phyloP scores from a whole-genome alignment of 2,797 vertebrate genomes.

The Euthynnus affinis region DNA sequence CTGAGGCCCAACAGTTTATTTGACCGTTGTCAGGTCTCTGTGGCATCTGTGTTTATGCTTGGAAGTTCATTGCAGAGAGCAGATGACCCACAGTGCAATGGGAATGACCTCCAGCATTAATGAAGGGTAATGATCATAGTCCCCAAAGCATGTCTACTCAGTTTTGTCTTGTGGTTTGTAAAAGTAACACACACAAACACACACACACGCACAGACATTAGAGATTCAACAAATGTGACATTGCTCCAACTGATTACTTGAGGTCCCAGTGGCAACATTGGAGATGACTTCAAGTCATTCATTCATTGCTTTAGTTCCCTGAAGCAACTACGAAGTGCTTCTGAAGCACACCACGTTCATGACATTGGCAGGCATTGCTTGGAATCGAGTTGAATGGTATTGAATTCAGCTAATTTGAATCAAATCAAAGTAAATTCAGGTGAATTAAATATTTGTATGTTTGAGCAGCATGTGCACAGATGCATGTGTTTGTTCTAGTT shows the following conservation, averaged over 20 bases:
- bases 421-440: slow-evolving; percentile 23
- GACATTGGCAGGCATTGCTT: background rate
- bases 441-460: slow-evolving; percentile 36
- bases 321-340: slow-evolving; percentile 25
- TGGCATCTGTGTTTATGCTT: slow-evolving; percentile 41
- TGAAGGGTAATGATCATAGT: slow-evolving; percentile 66
- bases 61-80: slow-evolving; percentile 41
- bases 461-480: slow-evolving; percentile 3
- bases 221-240: slow-evolving; percentile 58
- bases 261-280: slow-evolving; percentile 40
- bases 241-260: slow-evolving; percentile 57
- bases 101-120: slow-evolving; percentile 63
- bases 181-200: slow-evolving; percentile 20
- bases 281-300: slow-evolving; percentile 50
- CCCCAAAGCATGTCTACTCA: slow-evolving; percentile 52
- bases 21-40: slow-evolving; percentile 46
- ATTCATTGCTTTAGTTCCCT: slow-evolving; percentile 40
- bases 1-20: slow-evolving; percentile 35
- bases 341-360: slow-evolving; percentile 10
- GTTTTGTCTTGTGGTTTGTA: slow-evolving; percentile 23
- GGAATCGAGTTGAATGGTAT: slow-evolving; percentile 20
- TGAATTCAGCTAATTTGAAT: slow-evolving; percentile 42
- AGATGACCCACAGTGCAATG: slow-evolving; percentile 54
- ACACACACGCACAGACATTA: slow-evolving; percentile 25
- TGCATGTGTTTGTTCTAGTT: slow-evolving; percentile 11